phyloP scores from a whole-genome alignment of 2,888 invertebrate species.

The Drosophila limbata region DNA sequence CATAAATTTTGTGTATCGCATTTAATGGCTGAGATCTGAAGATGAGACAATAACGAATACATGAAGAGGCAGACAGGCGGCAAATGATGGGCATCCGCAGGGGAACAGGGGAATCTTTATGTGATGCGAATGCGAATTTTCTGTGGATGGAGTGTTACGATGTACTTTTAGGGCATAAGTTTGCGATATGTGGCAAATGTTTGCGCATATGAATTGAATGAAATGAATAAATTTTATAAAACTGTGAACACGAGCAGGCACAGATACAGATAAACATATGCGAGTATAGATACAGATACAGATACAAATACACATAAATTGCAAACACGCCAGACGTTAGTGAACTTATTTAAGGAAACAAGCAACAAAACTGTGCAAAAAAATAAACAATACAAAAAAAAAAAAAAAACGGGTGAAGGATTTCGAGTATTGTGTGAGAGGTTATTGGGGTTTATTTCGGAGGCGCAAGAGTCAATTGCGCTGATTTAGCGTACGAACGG shows the following conservation, averaged over 20 bases:
- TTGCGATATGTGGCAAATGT: conserved; percentile 53
- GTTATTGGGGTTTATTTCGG: conserved; percentile 17
- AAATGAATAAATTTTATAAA: conserved; percentile 49
- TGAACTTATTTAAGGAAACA: conserved; percentile 54
- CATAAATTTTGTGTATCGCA: not conserved
- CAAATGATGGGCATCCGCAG: conserved; percentile 5
- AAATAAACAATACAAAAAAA: conserved; percentile 42
- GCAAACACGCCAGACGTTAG: conserved; percentile 48
- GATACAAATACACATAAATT: conserved; percentile 25
- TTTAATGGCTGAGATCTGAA: not conserved
- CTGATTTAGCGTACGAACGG: conserved; percentile 21
- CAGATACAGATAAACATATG: conserved; percentile 26
- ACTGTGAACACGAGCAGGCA: conserved; percentile 49
- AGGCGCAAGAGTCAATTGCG: conserved; percentile 40
- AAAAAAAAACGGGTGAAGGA: conserved; percentile 27
- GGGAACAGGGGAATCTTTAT: conserved; percentile 33
- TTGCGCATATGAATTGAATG: conserved; percentile 49
- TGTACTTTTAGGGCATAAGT: conserved; percentile 26
- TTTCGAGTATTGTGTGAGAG: conserved; percentile 20
- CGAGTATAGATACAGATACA: conserved; percentile 16
- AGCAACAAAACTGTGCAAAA: conserved; percentile 42
- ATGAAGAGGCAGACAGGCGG: conserved; percentile 1
- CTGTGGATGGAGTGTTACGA: conserved; percentile 30
- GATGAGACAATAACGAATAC: conserved; percentile 5
- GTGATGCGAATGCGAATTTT: conserved; percentile 34